phyloP scores from a whole-genome alignment of 2,797 vertebrate genomes.

The Liparis tanakae region DNA sequence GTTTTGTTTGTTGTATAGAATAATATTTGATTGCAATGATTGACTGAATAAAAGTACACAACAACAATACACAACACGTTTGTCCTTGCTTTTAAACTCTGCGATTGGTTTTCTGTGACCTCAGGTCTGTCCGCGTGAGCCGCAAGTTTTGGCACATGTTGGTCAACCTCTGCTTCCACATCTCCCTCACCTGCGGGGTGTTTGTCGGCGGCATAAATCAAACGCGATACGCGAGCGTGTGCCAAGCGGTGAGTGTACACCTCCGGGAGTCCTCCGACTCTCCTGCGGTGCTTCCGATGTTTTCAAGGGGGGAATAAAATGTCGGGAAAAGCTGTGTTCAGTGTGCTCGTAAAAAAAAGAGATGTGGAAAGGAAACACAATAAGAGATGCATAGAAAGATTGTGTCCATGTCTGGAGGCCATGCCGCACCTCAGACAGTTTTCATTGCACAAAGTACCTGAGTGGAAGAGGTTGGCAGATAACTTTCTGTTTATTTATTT shows the following conservation, averaged over 20 bases:
- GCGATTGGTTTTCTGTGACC: slow-evolving; percentile 14
- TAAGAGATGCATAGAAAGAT: slow-evolving; percentile 38
- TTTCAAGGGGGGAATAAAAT: slow-evolving; percentile 15
- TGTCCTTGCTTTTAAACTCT: neutral
- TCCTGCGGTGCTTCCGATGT: neutral
- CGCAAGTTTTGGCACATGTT: slow-evolving; percentile 99
- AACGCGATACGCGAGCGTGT: slow-evolving; percentile 89
- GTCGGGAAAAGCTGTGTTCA: slow-evolving; percentile 22
- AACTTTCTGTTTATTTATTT: slow-evolving; percentile 39
- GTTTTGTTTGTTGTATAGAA: too few species aligned
- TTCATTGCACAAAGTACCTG: slow-evolving; percentile 29
- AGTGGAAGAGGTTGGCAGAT: slow-evolving; percentile 19
- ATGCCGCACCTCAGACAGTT: slow-evolving; percentile 16
- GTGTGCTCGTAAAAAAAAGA: slow-evolving; percentile 21
- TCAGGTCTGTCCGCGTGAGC: slow-evolving; percentile 92
- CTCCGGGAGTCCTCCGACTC: neutral
- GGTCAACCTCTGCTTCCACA: slow-evolving; percentile 94
- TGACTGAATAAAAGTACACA: too few species aligned
- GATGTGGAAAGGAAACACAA: slow-evolving; percentile 34
- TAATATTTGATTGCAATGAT: too few species aligned
- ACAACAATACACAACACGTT: neutral
- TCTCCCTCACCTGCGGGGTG: slow-evolving; percentile 92
- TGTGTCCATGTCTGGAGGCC: slow-evolving; percentile 41
- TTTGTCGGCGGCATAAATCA: slow-evolving; percentile 95
- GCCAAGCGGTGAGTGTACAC: slow-evolving; percentile 92